phyloP scores from a whole-genome alignment of 2,888 invertebrate species.

The Ctena decussata region DNA sequence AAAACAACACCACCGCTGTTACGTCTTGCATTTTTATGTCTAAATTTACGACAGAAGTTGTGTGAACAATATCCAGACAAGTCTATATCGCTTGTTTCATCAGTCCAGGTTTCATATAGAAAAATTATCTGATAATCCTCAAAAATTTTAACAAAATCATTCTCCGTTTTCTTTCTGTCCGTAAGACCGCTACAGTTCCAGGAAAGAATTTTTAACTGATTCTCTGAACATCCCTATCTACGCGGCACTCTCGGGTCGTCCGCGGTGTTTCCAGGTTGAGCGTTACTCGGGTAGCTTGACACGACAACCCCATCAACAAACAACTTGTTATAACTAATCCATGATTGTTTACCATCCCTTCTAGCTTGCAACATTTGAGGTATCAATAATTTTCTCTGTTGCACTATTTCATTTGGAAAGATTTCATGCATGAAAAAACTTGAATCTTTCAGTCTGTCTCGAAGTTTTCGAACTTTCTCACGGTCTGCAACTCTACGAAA shows the following conservation, averaged over 20 bases:
- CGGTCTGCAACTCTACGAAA: not conserved
- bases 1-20: not conserved
- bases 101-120: not conserved
- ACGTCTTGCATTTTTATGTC: not conserved
- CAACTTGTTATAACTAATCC: conserved; percentile 29
- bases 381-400: not conserved
- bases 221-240: not conserved
- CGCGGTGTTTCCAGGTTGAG: no score
- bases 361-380: not conserved
- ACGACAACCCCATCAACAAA: not conserved
- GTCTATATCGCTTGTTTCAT: not conserved
- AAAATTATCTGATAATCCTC: not conserved
- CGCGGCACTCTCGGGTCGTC: conserved; percentile 8
- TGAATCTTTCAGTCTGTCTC: not conserved
- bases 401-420: conserved; percentile 5
- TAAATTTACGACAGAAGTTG: not conserved
- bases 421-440: conserved; percentile 7
- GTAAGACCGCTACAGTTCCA: conserved; percentile 30
- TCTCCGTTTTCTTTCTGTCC: not conserved
- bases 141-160: not conserved
- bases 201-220: conserved; percentile 3
- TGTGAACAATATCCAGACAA: not conserved
- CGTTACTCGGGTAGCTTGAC: no score
- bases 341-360: not conserved
- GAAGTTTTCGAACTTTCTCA: not conserved